phyloP scores from a whole-genome alignment of 2,797 vertebrate species.

The Carcharodon carcharias region DNA sequence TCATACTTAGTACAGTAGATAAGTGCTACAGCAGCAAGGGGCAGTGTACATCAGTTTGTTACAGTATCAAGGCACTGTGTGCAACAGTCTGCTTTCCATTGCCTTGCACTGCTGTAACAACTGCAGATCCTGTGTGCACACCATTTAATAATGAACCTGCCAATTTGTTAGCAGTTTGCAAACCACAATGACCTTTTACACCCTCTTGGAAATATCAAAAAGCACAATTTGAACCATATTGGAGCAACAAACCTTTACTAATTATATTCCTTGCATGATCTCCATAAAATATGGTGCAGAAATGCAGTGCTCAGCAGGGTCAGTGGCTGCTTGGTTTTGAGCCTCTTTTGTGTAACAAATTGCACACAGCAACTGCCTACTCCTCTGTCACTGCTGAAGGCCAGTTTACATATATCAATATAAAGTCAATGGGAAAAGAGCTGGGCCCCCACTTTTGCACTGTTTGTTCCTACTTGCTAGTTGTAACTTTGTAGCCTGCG shows the following conservation, averaged over 20 bases:
- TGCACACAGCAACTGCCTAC: not conserved
- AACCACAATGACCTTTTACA: not conserved
- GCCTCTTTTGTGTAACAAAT: not conserved
- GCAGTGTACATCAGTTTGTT: not conserved
- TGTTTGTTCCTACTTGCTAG: not conserved
- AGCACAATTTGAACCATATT: not conserved
- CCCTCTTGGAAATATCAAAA: not conserved
- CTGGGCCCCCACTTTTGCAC: not conserved
- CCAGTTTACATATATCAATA: not conserved
- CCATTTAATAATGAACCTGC: not conserved
- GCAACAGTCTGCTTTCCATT: not conserved
- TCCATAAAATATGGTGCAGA: conserved; percentile 1
- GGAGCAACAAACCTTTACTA: not conserved
- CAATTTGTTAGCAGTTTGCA: not conserved
- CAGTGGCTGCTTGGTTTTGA: not conserved
- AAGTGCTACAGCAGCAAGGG: not conserved
- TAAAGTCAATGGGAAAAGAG: not conserved
- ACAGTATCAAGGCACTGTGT: not conserved
- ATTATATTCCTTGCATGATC: not conserved
- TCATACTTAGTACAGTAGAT: not conserved
- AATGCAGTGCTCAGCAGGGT: not conserved
- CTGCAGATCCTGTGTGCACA: not conserved
- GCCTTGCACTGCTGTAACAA: not conserved
- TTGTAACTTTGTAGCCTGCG: not conserved
- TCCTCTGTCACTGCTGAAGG: not conserved